Base-by-base conservation (phyloP, 2,113 vertebrate genomes). In the Riparia riparia region DNA sequence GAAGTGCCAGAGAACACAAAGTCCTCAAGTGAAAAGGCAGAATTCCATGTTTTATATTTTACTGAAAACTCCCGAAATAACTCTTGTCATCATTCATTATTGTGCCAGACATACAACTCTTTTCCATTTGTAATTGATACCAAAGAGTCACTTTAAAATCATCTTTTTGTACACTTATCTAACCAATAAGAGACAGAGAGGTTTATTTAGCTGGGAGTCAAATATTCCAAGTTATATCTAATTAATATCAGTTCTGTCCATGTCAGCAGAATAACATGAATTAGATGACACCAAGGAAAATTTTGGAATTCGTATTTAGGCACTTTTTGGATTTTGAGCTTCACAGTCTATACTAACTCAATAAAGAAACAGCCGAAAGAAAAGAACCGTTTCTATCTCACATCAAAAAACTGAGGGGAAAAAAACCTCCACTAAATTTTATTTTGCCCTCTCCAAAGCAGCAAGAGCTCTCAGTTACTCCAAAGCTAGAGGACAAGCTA, bases 51-150 rank as follows among this genome's bases (percentile, higher is more conserved):
- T 76, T 63, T 29, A 18, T 4, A 7, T 39, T 65, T 82, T 65
- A 60, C 29, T 51, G 34, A 45, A 85, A 86, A 83, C 12, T 50
- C 82, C 63, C 28, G 26, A 76, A 90, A 53, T 14, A 37, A 31
- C 19, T n/a, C 49, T 25, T 34, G 4, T 14, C 17, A 41, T 47
- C 8, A 2, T 44, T 72, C 7, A 8, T 12, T 49, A 7, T 42
- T 10, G 21, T 41, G 18, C 24, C 11, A 4, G n/a, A 39, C 2
- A 51, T 2, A 22, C 0, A 1, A 39, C 29, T 17, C 5, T 78
- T 87, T 57, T 71, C 12, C 9, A 68, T 11, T 11, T n/a, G 19
- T 17, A 58, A 34, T 5, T 44, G 18, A 13, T 82, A 58, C 39
- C 6, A 31, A 57, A 29, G 21, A 39, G 26, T 5, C 14, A 10